Percentiles rank a stretch among this genome's conserved stretches.
phyloP scores from a whole-genome alignment of 2,797 vertebrate species.

The Lacerta agilis region DNA sequence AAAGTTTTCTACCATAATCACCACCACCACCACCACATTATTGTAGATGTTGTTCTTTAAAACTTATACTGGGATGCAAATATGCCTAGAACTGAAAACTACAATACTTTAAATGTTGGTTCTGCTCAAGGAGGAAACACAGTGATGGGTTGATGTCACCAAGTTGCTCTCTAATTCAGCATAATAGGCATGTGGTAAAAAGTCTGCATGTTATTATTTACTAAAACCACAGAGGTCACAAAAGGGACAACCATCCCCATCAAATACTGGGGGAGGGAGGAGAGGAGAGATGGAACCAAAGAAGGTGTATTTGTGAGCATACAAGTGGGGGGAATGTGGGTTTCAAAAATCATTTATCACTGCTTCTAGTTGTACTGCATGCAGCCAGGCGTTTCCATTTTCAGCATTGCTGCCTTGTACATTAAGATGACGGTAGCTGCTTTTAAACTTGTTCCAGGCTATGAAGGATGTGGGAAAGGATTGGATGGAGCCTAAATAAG shows the following conservation, averaged over 20 bases:
- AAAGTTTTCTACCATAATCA: background rate
- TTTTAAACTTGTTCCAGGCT: background rate
- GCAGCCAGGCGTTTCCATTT: conserved; percentile 8
- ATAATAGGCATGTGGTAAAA: conserved; percentile 40
- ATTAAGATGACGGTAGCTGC: background rate
- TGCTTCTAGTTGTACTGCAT: background rate
- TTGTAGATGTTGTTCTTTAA: background rate
- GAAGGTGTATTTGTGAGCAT: background rate
- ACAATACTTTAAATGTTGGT: background rate
- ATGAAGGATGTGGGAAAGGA: background rate
- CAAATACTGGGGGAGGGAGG: background rate
- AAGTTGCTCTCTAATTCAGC: conserved; percentile 29
- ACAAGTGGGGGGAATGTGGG: background rate
- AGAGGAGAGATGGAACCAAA: too few relatives aligned
- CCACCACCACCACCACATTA: background rate
- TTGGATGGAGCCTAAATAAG: background rate
- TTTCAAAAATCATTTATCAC: background rate
- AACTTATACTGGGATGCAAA: background rate
- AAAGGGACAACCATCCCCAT: background rate
- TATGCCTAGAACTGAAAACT: background rate
- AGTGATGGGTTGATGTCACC: conserved; percentile 1
- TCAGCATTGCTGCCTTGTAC: background rate
- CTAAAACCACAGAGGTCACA: conserved; percentile 31
- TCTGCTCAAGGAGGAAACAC: conserved; percentile 16
- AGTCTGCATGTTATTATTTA: conserved; percentile 18